These are phyloP conservation scores for Diceros bicornis DNA, from an alignment of 2,797 vertebrate species.

Conservation along the genomic window DNA sequence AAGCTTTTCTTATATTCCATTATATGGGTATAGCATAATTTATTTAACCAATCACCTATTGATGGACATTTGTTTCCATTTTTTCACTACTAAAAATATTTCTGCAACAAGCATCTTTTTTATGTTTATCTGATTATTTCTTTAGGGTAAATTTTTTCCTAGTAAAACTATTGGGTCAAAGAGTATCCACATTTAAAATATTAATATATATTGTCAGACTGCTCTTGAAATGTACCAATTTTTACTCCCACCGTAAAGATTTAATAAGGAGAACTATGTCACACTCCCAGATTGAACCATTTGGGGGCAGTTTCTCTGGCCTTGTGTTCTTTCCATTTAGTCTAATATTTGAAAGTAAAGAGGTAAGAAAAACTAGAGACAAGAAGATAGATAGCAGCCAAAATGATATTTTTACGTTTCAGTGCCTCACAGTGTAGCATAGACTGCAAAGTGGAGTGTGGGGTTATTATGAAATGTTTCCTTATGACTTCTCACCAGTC, in stretches of 20 bases:
- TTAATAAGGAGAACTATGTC: not conserved
- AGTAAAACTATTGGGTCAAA: not conserved
- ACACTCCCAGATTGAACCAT: not conserved
- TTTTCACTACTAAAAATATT: slow-evolving; percentile 59
- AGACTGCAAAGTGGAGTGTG: not conserved
- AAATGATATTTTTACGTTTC: not conserved
- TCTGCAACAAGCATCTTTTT: not conserved
- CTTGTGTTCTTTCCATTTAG: slow-evolving; percentile 7
- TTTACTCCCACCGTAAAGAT: not conserved
- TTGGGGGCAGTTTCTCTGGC: not conserved
- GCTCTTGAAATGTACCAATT: not conserved
- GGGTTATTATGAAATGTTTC: not conserved
- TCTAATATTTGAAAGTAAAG: slow-evolving; percentile 67
- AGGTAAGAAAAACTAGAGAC: slow-evolving; percentile 2
- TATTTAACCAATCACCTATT: slow-evolving; percentile 2
- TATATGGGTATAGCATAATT: slow-evolving; percentile 15
- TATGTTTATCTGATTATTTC: slow-evolving; percentile 56
- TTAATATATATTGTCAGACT: slow-evolving; percentile 48
- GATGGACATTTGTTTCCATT: not conserved
- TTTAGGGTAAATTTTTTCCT: slow-evolving; percentile 43
- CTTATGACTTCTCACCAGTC: not conserved
- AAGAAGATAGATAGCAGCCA: slow-evolving; percentile 15
- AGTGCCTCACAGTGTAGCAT: not conserved
- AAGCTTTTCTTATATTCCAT: slow-evolving; percentile 29
- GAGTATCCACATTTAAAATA: slow-evolving; percentile 27